Percentiles rank a stretch among this genome's conserved stretches.
Evolutionary conservation across 2,113 vertebrate species (phyloP).

Genomic region (Pheucticus melanocephalus): DNA sequence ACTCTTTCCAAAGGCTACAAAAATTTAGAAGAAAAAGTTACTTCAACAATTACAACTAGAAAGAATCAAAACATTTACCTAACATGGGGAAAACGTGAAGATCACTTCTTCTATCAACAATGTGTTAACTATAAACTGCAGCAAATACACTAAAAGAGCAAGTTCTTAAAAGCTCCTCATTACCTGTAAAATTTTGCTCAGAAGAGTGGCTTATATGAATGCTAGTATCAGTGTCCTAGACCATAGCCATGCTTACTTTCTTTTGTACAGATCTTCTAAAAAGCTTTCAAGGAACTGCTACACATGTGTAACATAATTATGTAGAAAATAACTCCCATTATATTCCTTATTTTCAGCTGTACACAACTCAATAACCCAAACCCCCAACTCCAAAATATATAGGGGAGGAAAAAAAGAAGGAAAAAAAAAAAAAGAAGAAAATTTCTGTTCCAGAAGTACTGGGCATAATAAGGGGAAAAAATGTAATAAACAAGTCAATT

Average conservation of each 20-base stretch:
- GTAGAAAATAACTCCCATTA: not conserved
- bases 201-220: not conserved
- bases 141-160: not conserved
- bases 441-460: not conserved
- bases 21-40: not conserved
- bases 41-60: not conserved
- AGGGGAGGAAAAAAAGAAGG: not conserved
- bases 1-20: not conserved
- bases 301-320: not conserved
- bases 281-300: not conserved
- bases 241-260: not conserved
- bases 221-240: not conserved
- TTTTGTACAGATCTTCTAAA: not conserved
- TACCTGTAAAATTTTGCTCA: not conserved
- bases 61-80: not conserved
- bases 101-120: not conserved
- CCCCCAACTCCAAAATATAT: not conserved
- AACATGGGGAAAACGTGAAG: not conserved
- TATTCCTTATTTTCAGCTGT: not conserved
- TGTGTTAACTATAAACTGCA: not conserved
- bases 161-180: not conserved
- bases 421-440: not conserved
- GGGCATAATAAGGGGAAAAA: not conserved
- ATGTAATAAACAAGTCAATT: not conserved
- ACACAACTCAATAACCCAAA: not conserved